These are phyloP conservation scores for Discoglossus pictus DNA, from an alignment of 2,797 vertebrate species.

Conservation along the genomic window DNA sequence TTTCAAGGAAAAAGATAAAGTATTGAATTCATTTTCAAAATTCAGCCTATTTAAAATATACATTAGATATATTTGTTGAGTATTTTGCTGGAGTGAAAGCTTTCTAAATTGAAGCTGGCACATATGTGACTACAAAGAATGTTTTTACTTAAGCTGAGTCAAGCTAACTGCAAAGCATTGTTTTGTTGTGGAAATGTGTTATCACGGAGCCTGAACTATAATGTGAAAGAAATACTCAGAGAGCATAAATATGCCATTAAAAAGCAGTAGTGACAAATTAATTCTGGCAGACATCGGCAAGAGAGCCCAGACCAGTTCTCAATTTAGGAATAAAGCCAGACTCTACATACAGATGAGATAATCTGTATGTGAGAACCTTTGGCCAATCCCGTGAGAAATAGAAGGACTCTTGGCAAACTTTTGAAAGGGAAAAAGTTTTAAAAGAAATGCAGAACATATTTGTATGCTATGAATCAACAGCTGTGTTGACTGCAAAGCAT, in stretches of 20 bases:
- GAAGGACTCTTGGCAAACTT: constrained; percentile 23
- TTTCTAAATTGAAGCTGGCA: neutral
- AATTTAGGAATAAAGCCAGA: constrained; percentile 26
- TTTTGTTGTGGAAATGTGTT: constrained; percentile 5
- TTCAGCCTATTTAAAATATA: too few relatives aligned
- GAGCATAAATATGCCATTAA: constrained; percentile 29
- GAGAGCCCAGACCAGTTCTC: constrained; percentile 15
- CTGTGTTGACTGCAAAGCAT: neutral
- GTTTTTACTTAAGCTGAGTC: neutral
- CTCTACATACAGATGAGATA: constrained; percentile 19
- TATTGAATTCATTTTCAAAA: neutral
- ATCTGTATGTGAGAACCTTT: constrained; percentile 37
- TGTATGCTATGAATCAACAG: constrained; percentile 10
- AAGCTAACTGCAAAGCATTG: constrained; percentile 3
- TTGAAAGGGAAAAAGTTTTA: constrained; percentile 5
- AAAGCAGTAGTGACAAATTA: constrained; percentile 25
- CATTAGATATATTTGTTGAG: too few relatives aligned
- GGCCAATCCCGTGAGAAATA: constrained; percentile 37
- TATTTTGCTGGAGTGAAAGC: neutral
- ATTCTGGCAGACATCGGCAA: constrained; percentile 12
- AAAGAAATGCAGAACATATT: constrained; percentile 14
- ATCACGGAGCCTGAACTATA: neutral
- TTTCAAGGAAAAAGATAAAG: neutral
- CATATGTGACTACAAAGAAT: neutral
- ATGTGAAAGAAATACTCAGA: constrained; percentile 12